A percentile compares a stretch with the other conserved stretches of the same genome.
Evolutionary conservation across 2,888 invertebrate genomes (phyloP).

Genomic region (Erynnis tages): DNA sequence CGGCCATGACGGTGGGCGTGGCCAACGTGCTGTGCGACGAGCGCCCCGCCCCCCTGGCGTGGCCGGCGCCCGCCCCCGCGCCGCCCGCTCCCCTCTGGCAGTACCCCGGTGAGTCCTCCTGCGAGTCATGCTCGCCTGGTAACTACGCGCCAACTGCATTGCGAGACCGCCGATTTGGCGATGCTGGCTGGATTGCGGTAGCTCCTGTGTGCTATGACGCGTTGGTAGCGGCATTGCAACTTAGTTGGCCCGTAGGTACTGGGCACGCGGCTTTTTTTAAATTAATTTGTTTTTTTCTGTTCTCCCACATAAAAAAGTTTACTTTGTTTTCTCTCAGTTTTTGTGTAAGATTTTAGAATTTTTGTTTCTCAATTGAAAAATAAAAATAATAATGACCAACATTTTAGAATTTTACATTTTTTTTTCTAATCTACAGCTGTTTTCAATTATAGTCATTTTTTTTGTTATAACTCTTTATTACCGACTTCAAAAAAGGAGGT

Average conservation of each 20-base stretch:
- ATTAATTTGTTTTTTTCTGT: no score
- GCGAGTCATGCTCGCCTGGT: constrained; percentile 69
- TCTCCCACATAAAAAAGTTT: no score
- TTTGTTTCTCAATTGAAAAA: no score
- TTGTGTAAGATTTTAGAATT: no score
- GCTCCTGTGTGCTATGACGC: constrained; percentile 65
- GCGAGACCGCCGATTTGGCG: constrained; percentile 67
- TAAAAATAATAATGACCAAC: no score
- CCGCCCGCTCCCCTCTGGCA: constrained; percentile 89
- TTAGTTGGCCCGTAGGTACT: constrained; percentile 36
- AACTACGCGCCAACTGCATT: constrained; percentile 80
- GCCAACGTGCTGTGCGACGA: constrained; percentile 85
- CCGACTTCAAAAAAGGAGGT: no score
- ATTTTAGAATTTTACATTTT: no score
- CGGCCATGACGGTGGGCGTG: constrained; percentile 85
- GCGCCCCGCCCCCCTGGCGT: constrained; percentile 82
- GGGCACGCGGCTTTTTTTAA: constrained; percentile 19
- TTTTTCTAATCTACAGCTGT: no score
- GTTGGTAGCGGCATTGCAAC: constrained; percentile 75
- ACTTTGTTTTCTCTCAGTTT: no score
- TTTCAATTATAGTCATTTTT: no score
- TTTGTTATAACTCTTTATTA: no score
- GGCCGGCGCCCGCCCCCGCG: constrained; percentile 78
- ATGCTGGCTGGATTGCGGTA: constrained; percentile 40
- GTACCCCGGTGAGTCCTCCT: constrained; percentile 86